Evolutionary conservation across 2,888 invertebrate genomes (phyloP).

Genomic region (Macrophya alboannulata): DNA sequence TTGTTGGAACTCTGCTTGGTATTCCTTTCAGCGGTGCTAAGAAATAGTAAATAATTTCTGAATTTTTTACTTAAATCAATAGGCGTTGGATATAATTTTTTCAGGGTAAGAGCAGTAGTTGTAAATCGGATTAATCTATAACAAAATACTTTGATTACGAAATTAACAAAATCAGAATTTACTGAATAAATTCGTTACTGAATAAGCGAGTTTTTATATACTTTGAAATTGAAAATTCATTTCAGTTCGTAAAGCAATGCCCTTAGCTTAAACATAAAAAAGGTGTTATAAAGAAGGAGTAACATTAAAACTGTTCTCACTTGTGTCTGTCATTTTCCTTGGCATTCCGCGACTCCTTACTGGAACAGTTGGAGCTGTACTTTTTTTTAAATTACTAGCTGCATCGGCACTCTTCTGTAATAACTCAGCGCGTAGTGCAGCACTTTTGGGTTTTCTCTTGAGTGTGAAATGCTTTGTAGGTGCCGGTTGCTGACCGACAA

Average conservation of each 20-base stretch:
- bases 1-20: conserved; percentile 89
- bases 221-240: too few species aligned
- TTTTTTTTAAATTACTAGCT: conserved; percentile 93
- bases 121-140: neutral
- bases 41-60: conserved; percentile 61
- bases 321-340: conserved; percentile 97
- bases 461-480: conserved; percentile 96
- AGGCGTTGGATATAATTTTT: neutral
- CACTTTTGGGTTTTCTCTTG: conserved; percentile 97
- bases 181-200: too few species aligned
- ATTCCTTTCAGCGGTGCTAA: conserved; percentile 95
- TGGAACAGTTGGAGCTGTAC: conserved; percentile 92
- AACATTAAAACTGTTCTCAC: conserved; percentile 79
- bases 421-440: conserved; percentile 93
- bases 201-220: too few species aligned
- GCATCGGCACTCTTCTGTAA: conserved; percentile 96
- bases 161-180: too few species aligned
- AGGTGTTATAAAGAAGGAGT: too few species aligned
- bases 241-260: too few species aligned
- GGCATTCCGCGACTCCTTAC: conserved; percentile 87
- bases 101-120: neutral
- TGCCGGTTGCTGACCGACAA: conserved; percentile 92
- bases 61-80: neutral
- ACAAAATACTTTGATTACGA: neutral
- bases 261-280: too few species aligned